Base-by-base conservation (phyloP, 2,888 invertebrate species). In the Oscheius sp. region DNA sequence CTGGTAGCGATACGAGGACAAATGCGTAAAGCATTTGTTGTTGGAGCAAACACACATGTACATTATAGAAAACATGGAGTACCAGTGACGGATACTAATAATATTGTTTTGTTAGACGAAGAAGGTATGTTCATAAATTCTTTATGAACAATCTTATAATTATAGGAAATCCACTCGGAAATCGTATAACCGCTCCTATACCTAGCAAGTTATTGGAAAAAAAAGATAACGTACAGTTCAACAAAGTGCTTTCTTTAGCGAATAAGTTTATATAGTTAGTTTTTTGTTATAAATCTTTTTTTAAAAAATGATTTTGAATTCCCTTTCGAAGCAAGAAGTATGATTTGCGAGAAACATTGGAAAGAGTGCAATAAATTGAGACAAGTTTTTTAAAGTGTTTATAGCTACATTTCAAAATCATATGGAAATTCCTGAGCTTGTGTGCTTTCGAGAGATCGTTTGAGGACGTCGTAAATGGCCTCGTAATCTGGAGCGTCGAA, bases 101-200 rank as follows among this genome's bases (percentile, higher is more conserved):
- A 98, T 88, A 88, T 97, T 64, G 97, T 98, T 0, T 89, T 98
- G 0, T 92, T 99, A 45, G 76, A 79, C 49, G 78, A 74, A 47
- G 75, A 73, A 70, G 68, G 69, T 67, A 32, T 22, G 45, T 17
- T n/a, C n/a, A n/a, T n/a, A n/a, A n/a, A n/a, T n/a, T n/a, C n/a
- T 30, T 30, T 51, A 9, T 30, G 8, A 9, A n/a, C n/a, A n/a
- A n/a, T n/a, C n/a, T n/a, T 12, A 5, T 47, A 50, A 50, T 32
- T 54, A 8, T 95, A 84, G 97, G 96, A 20, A 92, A 92, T 14
- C 98, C 98, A 0, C 87, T 96, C 2, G 98, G 98, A 20, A 98
- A 94, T 1, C 90, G 97, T 80, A 94, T 99, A 79, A 92, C 93
- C 81, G 94, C 93, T 1, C 98, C 98, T 0, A 92, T 99, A 72